Conservation (phyloP, 2,113 vertebrate species). For the Cryptomyrus ogoouensis region DNA sequence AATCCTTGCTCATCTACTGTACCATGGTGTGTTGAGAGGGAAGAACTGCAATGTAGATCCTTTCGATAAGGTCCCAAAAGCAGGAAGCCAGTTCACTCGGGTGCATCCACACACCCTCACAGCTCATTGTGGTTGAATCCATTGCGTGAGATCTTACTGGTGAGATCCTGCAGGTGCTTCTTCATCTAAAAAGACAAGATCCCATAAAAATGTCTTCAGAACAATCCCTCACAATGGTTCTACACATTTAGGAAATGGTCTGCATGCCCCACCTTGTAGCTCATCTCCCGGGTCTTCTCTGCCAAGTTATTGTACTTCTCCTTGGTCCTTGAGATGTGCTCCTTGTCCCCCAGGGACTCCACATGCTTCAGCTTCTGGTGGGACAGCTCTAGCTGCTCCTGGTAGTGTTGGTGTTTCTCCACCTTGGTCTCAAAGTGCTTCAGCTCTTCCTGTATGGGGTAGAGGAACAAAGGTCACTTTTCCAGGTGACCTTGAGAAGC, state of each 20-base stretch:
- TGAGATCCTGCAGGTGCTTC: constrained; percentile 90
- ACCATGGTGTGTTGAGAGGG: neutral
- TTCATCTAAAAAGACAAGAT: constrained; percentile 72
- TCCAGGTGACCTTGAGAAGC: neutral
- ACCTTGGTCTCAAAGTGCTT: constrained; percentile 92
- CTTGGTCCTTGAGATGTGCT: constrained; percentile 76
- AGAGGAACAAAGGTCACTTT: neutral
- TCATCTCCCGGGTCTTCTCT: constrained; percentile 84
- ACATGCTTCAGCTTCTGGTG: constrained; percentile 88
- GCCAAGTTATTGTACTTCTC: constrained; percentile 77
- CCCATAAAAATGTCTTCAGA: neutral
- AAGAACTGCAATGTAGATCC: too few relatives aligned
- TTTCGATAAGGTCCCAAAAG: neutral
- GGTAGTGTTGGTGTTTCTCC: constrained; percentile 91
- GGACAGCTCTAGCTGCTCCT: constrained; percentile 87
- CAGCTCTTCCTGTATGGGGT: constrained; percentile 76
- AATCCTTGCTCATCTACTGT: neutral
- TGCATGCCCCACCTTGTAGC: constrained; percentile 75
- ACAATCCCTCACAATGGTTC: neutral
- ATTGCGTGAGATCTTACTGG: constrained; percentile 72
- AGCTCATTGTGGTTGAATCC: constrained; percentile 89
- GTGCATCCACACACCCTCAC: constrained; percentile 45
- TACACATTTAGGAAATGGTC: neutral
- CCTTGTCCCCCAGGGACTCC: constrained; percentile 72
- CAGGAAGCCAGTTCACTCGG: neutral